Evolutionary conservation across 2,113 vertebrate genomes (phyloP).

Genomic region (Steatornis caripensis): DNA sequence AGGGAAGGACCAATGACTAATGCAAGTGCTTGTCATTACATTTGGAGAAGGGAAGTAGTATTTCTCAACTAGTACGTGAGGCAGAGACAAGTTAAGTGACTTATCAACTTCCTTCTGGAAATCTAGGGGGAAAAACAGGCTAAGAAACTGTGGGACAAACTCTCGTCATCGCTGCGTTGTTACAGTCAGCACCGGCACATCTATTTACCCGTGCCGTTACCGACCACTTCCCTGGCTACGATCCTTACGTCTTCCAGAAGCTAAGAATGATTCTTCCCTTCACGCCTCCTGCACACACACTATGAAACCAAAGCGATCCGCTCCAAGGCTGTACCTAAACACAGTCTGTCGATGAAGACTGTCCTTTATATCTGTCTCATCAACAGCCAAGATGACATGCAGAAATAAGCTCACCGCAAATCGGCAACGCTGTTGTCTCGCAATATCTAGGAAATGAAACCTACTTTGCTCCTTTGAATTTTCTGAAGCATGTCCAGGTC

Average conservation of each 20-base stretch:
- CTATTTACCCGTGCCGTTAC: neutral
- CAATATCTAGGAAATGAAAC: neutral
- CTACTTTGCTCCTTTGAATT: slow-evolving; percentile 85
- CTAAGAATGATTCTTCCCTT: neutral
- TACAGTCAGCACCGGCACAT: neutral
- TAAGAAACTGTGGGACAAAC: neutral
- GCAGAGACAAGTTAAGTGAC: neutral
- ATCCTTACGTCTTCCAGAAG: neutral
- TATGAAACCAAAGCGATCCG: neutral
- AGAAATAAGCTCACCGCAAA: neutral
- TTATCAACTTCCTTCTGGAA: neutral
- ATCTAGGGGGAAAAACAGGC: neutral
- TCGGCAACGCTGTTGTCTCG: neutral
- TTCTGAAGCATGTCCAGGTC: slow-evolving; percentile 81
- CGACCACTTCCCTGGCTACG: neutral
- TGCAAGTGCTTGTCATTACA: neutral
- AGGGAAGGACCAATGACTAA: neutral
- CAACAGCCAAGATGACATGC: neutral
- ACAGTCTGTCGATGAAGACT: neutral
- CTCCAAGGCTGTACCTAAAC: neutral
- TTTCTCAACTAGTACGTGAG: neutral
- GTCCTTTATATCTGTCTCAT: neutral
- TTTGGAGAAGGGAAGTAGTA: neutral
- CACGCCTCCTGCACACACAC: neutral
- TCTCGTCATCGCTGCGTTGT: neutral